phyloP scores from a whole-genome alignment of 2,797 vertebrate species.

The Thunnus albacares region DNA sequence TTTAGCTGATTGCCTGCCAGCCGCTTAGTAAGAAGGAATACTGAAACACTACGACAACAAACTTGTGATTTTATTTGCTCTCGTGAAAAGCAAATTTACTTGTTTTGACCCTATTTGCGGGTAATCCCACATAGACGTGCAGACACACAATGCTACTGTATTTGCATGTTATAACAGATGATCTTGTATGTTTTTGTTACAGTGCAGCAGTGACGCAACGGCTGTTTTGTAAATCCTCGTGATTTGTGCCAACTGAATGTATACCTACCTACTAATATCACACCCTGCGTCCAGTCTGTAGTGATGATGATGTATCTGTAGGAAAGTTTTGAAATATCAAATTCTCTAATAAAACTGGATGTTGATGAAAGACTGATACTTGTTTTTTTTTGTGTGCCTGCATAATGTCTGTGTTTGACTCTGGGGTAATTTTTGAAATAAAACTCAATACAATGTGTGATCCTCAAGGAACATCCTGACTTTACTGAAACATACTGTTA shows the following conservation, averaged over 20 bases:
- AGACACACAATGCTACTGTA: slow-evolving; percentile 29
- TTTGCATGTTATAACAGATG: slow-evolving; percentile 56
- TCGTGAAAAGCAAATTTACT: slow-evolving; percentile 12
- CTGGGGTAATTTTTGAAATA: not conserved
- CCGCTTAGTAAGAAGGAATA: slow-evolving; percentile 43
- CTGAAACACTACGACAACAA: slow-evolving; percentile 34
- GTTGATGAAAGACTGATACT: slow-evolving; percentile 41
- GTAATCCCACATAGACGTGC: slow-evolving; percentile 40
- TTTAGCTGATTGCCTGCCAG: slow-evolving; percentile 36
- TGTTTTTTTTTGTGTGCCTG: not conserved
- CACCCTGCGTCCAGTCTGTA: slow-evolving; percentile 50
- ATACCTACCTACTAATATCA: slow-evolving; percentile 54
- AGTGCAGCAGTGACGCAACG: slow-evolving; percentile 31
- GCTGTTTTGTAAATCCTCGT: slow-evolving; percentile 65
- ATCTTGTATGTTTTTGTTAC: slow-evolving; percentile 51
- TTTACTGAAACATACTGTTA: no score
- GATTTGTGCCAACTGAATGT: slow-evolving; percentile 83
- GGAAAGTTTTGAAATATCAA: slow-evolving; percentile 46
- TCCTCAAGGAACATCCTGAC: not conserved
- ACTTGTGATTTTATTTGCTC: slow-evolving; percentile 50
- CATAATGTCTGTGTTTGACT: not conserved
- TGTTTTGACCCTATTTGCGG: slow-evolving; percentile 33
- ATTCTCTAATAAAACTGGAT: slow-evolving; percentile 76
- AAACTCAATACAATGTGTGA: not conserved
- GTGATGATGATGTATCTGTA: slow-evolving; percentile 49